Conservation (phyloP, 2,888 invertebrate species). For the Agonopterix alstromeriana region DNA sequence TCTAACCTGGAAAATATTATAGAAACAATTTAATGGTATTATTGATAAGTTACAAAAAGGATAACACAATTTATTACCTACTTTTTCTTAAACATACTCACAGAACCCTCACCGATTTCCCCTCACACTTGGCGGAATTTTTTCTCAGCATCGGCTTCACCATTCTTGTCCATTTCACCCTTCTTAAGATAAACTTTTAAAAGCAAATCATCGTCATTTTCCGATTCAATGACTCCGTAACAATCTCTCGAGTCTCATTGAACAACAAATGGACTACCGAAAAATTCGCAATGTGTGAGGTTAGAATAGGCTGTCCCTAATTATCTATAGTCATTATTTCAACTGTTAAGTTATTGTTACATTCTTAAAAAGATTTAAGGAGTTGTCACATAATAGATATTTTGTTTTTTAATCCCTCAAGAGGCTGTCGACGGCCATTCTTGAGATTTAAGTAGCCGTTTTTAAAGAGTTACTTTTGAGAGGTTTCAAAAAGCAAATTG, state of each 20-base stretch:
- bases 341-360: conserved; percentile 29
- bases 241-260: conserved; percentile 2
- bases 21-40: too few species aligned
- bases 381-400: conserved; percentile 14
- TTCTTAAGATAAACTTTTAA: too few species aligned
- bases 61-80: not conserved
- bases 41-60: not conserved
- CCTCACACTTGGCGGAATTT: not conserved
- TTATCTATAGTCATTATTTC: conserved; percentile 32
- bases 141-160: not conserved
- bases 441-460: conserved; percentile 13
- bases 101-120: not conserved
- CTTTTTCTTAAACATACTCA: too few species aligned
- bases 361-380: conserved; percentile 17
- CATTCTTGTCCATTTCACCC: not conserved
- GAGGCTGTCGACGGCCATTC: conserved; percentile 14
- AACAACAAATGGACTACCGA: conserved; percentile 18
- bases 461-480: conserved; percentile 21
- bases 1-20: too few species aligned
- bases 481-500: conserved; percentile 22
- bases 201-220: conserved; percentile 15
- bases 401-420: conserved; percentile 32
- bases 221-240: conserved; percentile 19
- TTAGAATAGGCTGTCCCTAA: conserved; percentile 19
- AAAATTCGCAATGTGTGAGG: conserved; percentile 18